Evolutionary conservation across 2,797 vertebrate genomes (phyloP), one percentile per base, ranked within the genome.

Genomic region (Chromobotia macracanthus): DNA sequence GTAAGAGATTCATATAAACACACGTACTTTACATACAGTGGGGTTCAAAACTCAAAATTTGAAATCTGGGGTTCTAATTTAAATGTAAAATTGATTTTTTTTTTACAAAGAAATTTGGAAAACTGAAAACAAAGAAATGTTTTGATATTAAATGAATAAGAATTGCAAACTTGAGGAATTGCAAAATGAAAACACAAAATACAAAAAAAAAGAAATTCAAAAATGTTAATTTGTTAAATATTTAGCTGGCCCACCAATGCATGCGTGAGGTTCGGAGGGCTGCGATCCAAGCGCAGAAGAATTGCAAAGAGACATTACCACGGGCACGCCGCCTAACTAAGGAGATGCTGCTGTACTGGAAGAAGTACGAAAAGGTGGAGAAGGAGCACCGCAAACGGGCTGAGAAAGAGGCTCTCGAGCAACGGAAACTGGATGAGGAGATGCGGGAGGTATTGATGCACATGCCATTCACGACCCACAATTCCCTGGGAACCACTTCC

Each of bases 291-390:
- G 96, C 96, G 5, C 98, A 99, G 91, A 99, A 98, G 87, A 99
- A 99, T 91, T 99, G 98, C 77, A 99, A 99, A 85, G 98, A 99
- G 89, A 99, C 97, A 3, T 89, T 99, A 3, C 97, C 98, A 0
- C 93, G 98, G 5, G 98, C 97, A 0, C 95, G 98, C 0, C 96
- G 97, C 28, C 96, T 99, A 79, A 98, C 96, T 72, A 99, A 98
- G 88, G 98, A 99, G 89, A 98, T 99, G 97, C 95, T 98, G 87
- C 94, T 99, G 0, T 99, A 99, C 18, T 99, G 98, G 97, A 99
- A 99, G 84, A 99, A 98, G 80, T 99, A 99, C 0, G 98, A 99
- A 86, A 99, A 99, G 83, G 98, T 99, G 72, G 98, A 99, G 85
- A 99, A 99, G 87, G 98, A 99, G 77, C 98, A 99, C 83, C 94